Evolutionary conservation across 2,797 vertebrate genomes (phyloP).

Genomic region (Atherinosoma microstoma): DNA sequence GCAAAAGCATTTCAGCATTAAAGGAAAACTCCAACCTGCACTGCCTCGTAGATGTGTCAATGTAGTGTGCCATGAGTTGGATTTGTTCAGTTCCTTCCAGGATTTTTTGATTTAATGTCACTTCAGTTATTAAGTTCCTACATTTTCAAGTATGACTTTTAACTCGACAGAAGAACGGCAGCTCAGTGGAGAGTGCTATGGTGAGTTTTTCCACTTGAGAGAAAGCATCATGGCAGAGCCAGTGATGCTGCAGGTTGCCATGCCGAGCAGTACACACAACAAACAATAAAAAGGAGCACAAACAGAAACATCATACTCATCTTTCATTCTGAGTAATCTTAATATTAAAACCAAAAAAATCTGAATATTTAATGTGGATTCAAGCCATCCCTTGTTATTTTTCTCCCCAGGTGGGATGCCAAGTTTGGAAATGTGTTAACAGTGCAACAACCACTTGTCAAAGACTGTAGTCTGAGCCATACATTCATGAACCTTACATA

Average conservation of each 20-base stretch:
- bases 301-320: neutral
- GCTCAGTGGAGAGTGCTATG: constrained; percentile 17
- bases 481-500: constrained; percentile 35
- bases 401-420: constrained; percentile 22
- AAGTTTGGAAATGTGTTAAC: constrained; percentile 20
- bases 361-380: constrained; percentile 2
- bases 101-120: constrained; percentile 14
- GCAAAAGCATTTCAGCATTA: neutral
- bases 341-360: neutral
- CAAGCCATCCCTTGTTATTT: constrained; percentile 23
- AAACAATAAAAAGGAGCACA: constrained; percentile 15
- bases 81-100: constrained; percentile 10
- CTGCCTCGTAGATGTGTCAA: neutral
- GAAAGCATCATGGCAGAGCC: constrained; percentile 15
- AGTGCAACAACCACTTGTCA: constrained; percentile 38
- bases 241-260: constrained; percentile 20
- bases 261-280: constrained; percentile 29
- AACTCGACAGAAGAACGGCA: neutral
- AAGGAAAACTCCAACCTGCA: neutral
- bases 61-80: neutral
- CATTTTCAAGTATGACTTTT: constrained; percentile 15
- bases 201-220: constrained; percentile 48
- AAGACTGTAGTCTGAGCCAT: constrained; percentile 42
- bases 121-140: constrained; percentile 14
- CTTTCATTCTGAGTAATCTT: constrained; percentile 9